Conservation (phyloP, 2,113 vertebrate genomes). For the Prionailurus bengalensis region DNA sequence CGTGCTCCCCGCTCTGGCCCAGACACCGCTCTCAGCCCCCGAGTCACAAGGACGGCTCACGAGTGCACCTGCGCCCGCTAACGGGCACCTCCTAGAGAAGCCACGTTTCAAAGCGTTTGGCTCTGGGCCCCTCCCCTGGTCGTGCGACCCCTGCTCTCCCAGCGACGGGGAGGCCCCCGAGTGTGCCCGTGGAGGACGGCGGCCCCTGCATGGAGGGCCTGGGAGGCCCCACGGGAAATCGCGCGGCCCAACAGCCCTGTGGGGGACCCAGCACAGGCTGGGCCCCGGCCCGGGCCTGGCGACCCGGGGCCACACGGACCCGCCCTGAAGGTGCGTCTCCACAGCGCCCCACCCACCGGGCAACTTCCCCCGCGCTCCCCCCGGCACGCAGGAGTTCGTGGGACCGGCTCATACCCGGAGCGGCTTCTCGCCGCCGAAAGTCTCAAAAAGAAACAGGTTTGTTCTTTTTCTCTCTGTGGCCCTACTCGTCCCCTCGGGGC, state of each 20-base stretch:
- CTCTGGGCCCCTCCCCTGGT: neutral
- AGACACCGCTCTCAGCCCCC: neutral
- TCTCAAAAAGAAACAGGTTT: neutral
- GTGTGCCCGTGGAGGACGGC: no score
- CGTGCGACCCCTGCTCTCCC: no score
- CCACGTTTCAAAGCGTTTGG: accelerated
- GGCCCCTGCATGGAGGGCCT: no score
- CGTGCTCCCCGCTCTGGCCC: neutral
- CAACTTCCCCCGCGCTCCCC: accelerated
- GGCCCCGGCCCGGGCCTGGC: neutral
- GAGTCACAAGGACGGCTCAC: neutral
- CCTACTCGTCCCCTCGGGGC: neutral
- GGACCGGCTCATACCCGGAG: neutral
- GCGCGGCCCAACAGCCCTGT: neutral
- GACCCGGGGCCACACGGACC: neutral
- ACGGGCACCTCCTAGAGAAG: neutral
- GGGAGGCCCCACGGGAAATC: neutral
- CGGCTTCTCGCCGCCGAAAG: neutral
- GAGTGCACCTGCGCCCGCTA: accelerated
- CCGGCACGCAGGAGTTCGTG: accelerated
- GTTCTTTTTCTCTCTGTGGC: neutral
- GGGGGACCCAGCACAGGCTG: neutral
- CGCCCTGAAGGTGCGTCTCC: accelerated
- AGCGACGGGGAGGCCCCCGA: no score
- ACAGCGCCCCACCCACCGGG: accelerated